Conservation (phyloP, 1,140 invertebrate species). For the Planococcus citri region DNA sequence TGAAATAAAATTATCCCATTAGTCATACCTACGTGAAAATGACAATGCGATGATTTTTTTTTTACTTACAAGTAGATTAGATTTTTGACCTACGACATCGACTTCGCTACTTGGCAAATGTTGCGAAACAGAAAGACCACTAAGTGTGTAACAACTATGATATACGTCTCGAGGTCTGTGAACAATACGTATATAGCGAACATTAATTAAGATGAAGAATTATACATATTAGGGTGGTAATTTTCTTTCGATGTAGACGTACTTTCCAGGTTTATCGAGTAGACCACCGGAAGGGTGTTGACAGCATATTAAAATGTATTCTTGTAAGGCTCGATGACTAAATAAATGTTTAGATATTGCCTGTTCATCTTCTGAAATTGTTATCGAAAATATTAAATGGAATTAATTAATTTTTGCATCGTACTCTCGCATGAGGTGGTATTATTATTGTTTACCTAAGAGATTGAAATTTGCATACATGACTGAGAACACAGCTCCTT, state of each 20-base stretch:
- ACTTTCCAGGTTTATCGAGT: conserved; percentile 92
- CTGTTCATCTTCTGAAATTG: background rate
- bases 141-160: conserved; percentile 91
- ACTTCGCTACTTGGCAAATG: conserved; percentile 44
- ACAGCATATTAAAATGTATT: conserved; percentile 89
- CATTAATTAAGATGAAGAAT: background rate
- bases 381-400: conserved; percentile 20
- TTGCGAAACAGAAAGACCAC: conserved; percentile 89
- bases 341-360: conserved; percentile 44
- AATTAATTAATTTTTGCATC: too few relatives aligned
- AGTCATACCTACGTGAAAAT: too few relatives aligned
- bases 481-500: conserved; percentile 77
- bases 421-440: too few relatives aligned
- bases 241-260: conserved; percentile 32
- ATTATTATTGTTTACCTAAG: conserved; percentile 33
- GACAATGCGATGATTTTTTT: too few relatives aligned
- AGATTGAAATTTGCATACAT: conserved; percentile 46
- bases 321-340: conserved; percentile 74
- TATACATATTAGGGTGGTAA: background rate
- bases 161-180: conserved; percentile 76
- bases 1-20: background rate
- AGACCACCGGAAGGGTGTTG: conserved; percentile 82
- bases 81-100: conserved; percentile 11
- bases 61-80: background rate
- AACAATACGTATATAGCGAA: conserved; percentile 27